Evolutionary conservation across 2,888 invertebrate species (phyloP).

Genomic region (Tenthredo notha): DNA sequence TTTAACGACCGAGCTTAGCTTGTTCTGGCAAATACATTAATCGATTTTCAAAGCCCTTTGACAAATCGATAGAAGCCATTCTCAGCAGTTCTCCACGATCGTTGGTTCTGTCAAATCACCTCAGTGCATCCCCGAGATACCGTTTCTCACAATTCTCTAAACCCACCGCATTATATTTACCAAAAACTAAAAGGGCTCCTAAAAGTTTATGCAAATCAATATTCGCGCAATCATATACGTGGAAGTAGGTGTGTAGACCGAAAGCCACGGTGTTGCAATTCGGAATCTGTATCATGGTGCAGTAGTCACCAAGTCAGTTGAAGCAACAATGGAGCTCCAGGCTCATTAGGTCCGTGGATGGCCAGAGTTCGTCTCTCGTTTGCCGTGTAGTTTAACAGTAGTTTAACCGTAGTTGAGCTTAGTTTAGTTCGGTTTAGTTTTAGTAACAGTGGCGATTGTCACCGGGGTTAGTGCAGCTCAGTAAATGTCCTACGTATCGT

Average conservation of each 20-base stretch:
- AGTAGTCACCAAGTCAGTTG: neutral
- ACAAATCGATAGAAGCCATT: neutral
- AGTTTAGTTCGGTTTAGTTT: constrained; percentile 6
- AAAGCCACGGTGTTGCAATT: neutral
- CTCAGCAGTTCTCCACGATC: neutral
- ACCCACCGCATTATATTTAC: neutral
- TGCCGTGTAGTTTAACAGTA: constrained; percentile 43
- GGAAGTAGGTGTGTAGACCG: neutral
- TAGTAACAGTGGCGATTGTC: constrained; percentile 31
- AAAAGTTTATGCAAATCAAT: neutral
- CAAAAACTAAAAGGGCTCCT: neutral
- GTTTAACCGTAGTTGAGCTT: constrained; percentile 37
- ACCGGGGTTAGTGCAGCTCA: neutral
- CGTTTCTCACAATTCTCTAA: neutral
- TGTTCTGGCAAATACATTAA: constrained; percentile 20
- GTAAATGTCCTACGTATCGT: neutral
- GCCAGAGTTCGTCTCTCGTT: constrained; percentile 34
- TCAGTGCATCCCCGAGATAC: neutral
- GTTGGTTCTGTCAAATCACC: neutral
- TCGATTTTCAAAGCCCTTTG: constrained; percentile 17
- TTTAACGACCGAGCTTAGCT: constrained; percentile 29
- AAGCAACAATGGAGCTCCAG: constrained; percentile 32
- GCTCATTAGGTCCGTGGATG: constrained; percentile 43
- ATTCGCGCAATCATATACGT: neutral
- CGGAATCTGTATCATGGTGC: neutral